Evolutionary conservation across 2,113 vertebrate species (phyloP), one percentile per base, ranked within the genome.

Genomic region (Nothocercus nigrocapillus): DNA sequence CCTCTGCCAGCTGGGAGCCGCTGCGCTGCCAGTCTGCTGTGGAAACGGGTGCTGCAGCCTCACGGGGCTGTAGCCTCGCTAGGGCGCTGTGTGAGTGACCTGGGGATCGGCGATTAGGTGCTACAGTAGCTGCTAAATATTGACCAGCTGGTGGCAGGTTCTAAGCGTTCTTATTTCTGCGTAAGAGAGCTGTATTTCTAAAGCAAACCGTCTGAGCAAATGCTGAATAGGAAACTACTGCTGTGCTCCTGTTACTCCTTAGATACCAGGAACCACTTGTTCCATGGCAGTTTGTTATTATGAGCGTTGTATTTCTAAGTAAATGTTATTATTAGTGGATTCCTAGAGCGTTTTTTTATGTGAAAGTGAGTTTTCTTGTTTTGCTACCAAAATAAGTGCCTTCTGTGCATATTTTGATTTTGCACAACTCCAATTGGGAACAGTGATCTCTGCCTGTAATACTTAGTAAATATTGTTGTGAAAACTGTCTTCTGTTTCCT

Each of bases 21-120:
- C 30, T 5, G 1, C 58, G 34, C 53, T 49, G 61, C 21, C 32
- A 14, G 32, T 4, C 40, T 3, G 0, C 0, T 70, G 32, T 28
- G 11, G 27, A 9, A 30, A 3, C 10, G 24, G 32, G 22, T 47
- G 45, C 30, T 64, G 2, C 2, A 8, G n/a, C 63, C 42, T 34
- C n/a, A 2, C n/a, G 38, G 47, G 21, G 42, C 15, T 51, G 15
- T 78, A 59, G 51, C 45, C 21, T 2, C 49, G 7, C 61, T 75
- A 59, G 27, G 17, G 2, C 79, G 64, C 36, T 78, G 22, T 38
- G 7, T 8, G 51, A 36, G 17, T 18, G 13, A 49, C 20, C 30
- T 44, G 45, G 15, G 42, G 28, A 1, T 40, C 13, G 8, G 28
- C 62, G 17, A 30, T 94, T 40, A 49, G 21, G 2, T 51, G 4